phyloP scores from a whole-genome alignment of 2,113 vertebrate genomes.

The Etia nguti region DNA sequence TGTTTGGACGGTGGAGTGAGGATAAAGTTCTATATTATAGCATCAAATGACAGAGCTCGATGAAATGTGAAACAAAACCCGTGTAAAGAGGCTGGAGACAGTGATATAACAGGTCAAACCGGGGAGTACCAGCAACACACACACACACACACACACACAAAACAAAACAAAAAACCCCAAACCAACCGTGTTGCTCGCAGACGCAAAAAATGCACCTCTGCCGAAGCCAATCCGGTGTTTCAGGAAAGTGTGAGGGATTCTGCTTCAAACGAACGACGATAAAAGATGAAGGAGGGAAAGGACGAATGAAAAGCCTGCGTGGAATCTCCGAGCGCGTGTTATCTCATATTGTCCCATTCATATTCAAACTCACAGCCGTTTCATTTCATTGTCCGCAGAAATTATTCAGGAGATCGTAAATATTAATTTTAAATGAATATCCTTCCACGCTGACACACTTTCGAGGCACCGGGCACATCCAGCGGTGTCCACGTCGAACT shows the following conservation, averaged over 20 bases:
- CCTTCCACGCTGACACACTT: slow-evolving; percentile 25
- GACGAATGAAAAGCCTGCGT: background rate
- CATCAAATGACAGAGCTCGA: background rate
- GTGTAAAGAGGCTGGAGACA: background rate
- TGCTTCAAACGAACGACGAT: background rate
- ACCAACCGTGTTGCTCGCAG: background rate
- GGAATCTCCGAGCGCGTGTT: slow-evolving; percentile 1
- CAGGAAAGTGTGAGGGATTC: background rate
- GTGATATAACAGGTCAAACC: background rate
- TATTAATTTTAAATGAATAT: slow-evolving; percentile 68
- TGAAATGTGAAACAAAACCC: background rate
- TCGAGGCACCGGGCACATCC: background rate
- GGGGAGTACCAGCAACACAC: rapidly evolving
- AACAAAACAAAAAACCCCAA: background rate
- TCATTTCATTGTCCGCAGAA: slow-evolving; percentile 56
- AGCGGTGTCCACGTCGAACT: background rate
- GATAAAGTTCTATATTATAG: background rate
- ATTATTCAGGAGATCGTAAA: slow-evolving; percentile 68
- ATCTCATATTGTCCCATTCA: slow-evolving; percentile 37
- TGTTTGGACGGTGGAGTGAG: background rate
- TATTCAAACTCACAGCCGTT: slow-evolving; percentile 36
- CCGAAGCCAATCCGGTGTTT: background rate
- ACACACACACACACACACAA: background rate
- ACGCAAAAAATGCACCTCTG: background rate
- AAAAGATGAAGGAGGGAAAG: background rate